Base-by-base conservation (phyloP, 2,113 vertebrate genomes). In the Nothoprocta pentlandii region DNA sequence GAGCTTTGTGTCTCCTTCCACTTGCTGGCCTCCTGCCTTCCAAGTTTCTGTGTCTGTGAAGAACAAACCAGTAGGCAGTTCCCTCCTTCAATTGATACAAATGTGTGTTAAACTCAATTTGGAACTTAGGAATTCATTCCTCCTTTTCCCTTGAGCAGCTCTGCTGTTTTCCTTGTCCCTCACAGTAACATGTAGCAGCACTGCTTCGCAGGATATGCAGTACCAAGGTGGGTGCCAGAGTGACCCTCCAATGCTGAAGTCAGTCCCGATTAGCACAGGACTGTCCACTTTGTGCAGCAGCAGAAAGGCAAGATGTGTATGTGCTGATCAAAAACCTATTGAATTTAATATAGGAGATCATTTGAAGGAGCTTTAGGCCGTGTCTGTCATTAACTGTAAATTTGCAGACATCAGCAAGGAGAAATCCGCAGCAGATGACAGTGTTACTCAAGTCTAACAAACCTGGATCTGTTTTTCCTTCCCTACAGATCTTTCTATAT, bases 401-500 rank as follows among this genome's bases (percentile, higher is more conserved):
- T 28, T 3, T 1, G 1, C 15, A 5, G 47, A 25, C 26, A 22
- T 21, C 34, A 25, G n/a, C 66, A 62, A 44, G 54, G 67, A 58
- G 56, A 22, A 20, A 1, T 32, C 42, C 68, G 54, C 32, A 54
- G 79, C 32, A 69, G 49, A 17, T 41, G 3, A 36, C 12, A 5
- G 25, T 0, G n/a, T 9, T 44, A 42, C 56, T n/a, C 20, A 26
- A 49, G 68, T 44, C 79, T 63, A 16, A 26, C 61, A 12, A 46
- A 3, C 5, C 22, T 5, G 49, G 7, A 36, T 62, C 28, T 75
- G 79, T 16, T 39, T 79, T 53, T 68, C 93, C 89, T 30, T 92
- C 51, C 58, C 83, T 36, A 13, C 91, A 99, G 99, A 96, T 99
- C 99, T 49, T 54, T 99, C 11, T 98, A 98, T 53, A 93, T 99